phyloP scores from a whole-genome alignment of 2,888 invertebrate genomes.

The Aquatica leii region DNA sequence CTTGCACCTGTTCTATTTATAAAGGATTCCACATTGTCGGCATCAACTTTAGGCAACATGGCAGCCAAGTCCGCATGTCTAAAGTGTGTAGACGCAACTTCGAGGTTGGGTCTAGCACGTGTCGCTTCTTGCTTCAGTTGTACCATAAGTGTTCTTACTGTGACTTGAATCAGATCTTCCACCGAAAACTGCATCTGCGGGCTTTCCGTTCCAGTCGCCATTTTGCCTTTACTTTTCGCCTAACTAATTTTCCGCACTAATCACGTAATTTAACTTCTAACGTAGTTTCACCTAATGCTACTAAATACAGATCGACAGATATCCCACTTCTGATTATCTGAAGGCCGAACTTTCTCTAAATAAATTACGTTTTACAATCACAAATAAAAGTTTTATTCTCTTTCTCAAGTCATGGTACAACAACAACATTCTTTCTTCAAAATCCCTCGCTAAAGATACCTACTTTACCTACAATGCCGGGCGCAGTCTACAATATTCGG shows the following conservation, averaged over 20 bases:
- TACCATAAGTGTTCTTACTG: constrained; percentile 6
- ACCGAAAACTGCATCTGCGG: not conserved
- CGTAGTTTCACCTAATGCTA: not conserved
- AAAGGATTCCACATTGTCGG: constrained; percentile 7
- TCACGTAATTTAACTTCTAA: not conserved
- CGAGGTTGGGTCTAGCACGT: not conserved
- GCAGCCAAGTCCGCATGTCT: not conserved
- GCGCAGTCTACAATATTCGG: too few relatives aligned
- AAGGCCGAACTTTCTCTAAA: too few relatives aligned
- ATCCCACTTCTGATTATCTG: constrained; percentile 3
- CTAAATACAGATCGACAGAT: constrained; percentile 1
- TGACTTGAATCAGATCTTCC: not conserved
- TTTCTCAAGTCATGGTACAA: too few relatives aligned
- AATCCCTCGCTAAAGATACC: too few relatives aligned
- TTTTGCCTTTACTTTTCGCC: not conserved
- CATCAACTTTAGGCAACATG: constrained; percentile 8
- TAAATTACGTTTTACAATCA: too few relatives aligned
- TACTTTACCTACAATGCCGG: too few relatives aligned
- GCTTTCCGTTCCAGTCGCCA: not conserved
- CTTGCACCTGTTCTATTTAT: constrained; percentile 4
- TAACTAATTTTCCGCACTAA: not conserved
- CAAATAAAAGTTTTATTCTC: too few relatives aligned
- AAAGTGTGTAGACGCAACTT: not conserved
- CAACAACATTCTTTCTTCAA: too few relatives aligned
- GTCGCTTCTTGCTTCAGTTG: not conserved